A percentile compares a stretch with the other conserved stretches of the same genome.
These are phyloP conservation scores for Ennomos fuscantarius DNA, from an alignment of 2,888 invertebrate genomes.

Conservation along the genomic window DNA sequence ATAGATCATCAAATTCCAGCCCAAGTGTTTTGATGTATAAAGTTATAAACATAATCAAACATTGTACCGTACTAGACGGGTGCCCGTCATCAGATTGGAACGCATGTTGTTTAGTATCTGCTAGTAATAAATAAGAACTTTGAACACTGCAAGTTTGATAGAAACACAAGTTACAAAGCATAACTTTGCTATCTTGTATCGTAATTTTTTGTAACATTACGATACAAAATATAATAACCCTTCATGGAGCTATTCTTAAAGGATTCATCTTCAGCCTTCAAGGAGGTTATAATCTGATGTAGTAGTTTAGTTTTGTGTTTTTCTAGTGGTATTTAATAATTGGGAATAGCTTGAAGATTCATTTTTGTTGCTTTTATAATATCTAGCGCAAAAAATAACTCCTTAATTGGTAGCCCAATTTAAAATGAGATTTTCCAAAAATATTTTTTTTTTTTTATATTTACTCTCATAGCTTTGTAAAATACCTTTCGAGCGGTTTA, in stretches of 20 bases:
- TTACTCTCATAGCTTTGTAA: background rate
- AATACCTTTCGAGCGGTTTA: conserved; percentile 1
- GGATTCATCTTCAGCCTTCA: too few species aligned
- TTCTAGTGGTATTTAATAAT: too few species aligned
- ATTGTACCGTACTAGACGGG: conserved; percentile 7
- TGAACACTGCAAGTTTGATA: conserved; percentile 5
- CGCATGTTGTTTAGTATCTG: conserved; percentile 10
- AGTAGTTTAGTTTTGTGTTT: too few species aligned
- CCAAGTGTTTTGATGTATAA: conserved; percentile 5
- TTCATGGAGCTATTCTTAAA: too few species aligned
- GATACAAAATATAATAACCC: background rate
- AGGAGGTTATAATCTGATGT: too few species aligned
- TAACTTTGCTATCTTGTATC: too few species aligned
- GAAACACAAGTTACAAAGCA: background rate
- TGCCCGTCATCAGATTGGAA: conserved; percentile 20
- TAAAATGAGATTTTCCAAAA: too few species aligned
- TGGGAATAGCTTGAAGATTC: too few species aligned
- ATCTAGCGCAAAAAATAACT: too few species aligned
- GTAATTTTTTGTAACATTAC: background rate
- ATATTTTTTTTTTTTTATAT: too few species aligned
- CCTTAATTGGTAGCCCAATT: too few species aligned
- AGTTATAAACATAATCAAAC: conserved; percentile 10
- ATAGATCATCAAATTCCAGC: background rate
- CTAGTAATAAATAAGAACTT: conserved; percentile 10
- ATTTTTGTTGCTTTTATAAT: too few species aligned